Conservation (phyloP, 2,113 vertebrate genomes). For the Heteronetta atricapilla region DNA sequence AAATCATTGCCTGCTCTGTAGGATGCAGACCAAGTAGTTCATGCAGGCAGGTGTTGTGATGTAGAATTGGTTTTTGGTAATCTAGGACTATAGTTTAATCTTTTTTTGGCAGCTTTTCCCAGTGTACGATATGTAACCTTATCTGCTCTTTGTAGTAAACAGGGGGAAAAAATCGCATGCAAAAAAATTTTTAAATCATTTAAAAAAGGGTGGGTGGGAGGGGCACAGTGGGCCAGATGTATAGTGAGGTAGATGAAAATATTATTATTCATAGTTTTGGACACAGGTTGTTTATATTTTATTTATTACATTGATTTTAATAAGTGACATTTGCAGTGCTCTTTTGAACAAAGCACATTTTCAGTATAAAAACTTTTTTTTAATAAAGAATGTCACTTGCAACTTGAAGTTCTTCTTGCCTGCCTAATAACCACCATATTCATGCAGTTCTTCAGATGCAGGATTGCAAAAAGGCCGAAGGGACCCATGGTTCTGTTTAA, state of each 20-base stretch:
- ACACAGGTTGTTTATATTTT: conserved; percentile 54
- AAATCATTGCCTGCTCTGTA: not conserved
- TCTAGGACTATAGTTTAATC: conserved; percentile 27
- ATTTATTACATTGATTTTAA: conserved; percentile 58
- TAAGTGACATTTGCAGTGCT: conserved; percentile 39
- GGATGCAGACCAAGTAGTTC: not conserved
- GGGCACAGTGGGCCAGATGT: conserved; percentile 58
- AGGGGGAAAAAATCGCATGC: not conserved
- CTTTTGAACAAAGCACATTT: conserved; percentile 51
- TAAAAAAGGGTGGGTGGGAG: conserved; percentile 37
- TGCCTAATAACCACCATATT: conserved; percentile 14
- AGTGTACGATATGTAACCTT: conserved; percentile 42
- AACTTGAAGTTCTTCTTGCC: conserved; percentile 47
- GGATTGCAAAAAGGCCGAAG: not conserved
- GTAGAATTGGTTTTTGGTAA: conserved; percentile 14
- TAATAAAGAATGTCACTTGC: conserved; percentile 50
- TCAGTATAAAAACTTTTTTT: conserved; percentile 60
- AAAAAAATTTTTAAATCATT: conserved; percentile 29
- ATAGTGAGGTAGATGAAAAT: conserved; percentile 60
- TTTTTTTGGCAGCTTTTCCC: conserved; percentile 66
- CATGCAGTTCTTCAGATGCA: not conserved
- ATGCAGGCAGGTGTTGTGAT: not conserved
- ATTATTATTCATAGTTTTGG: conserved; percentile 63
- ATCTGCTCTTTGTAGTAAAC: conserved; percentile 27
- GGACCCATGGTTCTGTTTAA: not conserved